Evolutionary conservation across 2,888 invertebrate genomes (phyloP), one percentile per base, ranked within the genome.

Genomic region (Drosophila ezoana): DNA sequence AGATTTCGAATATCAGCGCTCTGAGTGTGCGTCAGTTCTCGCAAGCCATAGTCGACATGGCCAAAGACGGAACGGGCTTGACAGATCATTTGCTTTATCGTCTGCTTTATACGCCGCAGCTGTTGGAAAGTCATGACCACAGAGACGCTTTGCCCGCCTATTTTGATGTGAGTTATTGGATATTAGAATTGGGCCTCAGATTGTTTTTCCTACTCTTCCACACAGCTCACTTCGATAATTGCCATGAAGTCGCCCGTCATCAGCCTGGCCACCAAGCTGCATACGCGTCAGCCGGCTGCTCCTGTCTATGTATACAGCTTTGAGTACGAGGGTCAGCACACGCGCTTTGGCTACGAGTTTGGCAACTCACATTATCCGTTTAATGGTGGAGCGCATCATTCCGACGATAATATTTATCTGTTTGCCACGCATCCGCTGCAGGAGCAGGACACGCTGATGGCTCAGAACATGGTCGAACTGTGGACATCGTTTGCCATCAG

Each of bases 401-500:
- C 94, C 0, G 93, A 95, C 76, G 94, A 95, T 67, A 92, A 94
- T 32, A 92, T 94, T n/a, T 94, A 94, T 78, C 76, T 94, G n/a
- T 95, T 94, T 85, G 84, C 90, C 11, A 91, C 90, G 1, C 90
- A 91, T 51, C 62, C 74, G 1, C 76, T 93, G 28, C 91, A 90
- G 62, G 78, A 68, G 2, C 63, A 72, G 6, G 93, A 93, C 57
- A 87, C 84, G 1, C 54, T 77, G 44, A 89, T 94, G 52, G 92
- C 93, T 1, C 90, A 92, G 41, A 91, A 90, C 65, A 92, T 94
- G 92, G 90, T 94, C 4, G 87, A 91, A 2, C 38, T 92, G 44
- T 93, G 93, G 93, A 92, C 92, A 4, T 92, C 91, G 14, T 93
- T 92, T 79, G 92, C 91, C 23, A 90, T 81, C n/a, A 70, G 69